These are phyloP conservation scores for Lonchura striata DNA, from an alignment of 2,113 vertebrate species.

Conservation along the genomic window DNA sequence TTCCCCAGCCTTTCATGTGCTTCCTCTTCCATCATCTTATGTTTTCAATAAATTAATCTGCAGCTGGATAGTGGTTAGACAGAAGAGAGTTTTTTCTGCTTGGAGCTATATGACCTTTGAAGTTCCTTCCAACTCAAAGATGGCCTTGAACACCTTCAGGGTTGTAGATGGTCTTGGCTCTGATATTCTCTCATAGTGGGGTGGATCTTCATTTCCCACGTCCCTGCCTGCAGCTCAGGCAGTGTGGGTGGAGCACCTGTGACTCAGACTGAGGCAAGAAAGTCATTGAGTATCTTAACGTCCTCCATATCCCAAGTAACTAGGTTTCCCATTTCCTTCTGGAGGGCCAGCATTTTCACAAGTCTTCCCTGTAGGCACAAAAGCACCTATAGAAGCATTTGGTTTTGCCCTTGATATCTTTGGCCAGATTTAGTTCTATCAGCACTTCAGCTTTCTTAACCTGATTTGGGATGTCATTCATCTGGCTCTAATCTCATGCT, in stretches of 20 bases:
- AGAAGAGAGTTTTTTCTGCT: neutral
- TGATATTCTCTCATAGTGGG: neutral
- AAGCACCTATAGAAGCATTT: neutral
- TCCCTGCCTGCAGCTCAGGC: rapidly evolving
- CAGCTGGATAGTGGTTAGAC: neutral
- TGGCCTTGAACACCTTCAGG: neutral
- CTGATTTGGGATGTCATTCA: neutral
- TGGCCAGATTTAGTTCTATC: neutral
- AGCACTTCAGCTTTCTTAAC: neutral
- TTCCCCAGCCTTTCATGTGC: neutral
- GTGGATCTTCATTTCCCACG: neutral
- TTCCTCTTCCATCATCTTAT: neutral
- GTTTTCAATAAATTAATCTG: neutral
- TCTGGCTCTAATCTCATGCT: neutral
- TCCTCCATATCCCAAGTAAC: neutral
- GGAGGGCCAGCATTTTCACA: neutral
- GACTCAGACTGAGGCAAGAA: neutral
- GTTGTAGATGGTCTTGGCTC: neutral
- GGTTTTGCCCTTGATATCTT: neutral
- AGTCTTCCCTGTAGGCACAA: neutral
- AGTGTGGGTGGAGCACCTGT: neutral
- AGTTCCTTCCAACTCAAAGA: neutral
- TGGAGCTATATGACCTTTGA: neutral
- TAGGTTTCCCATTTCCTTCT: neutral
- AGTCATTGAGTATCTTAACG: no score